Evolutionary conservation across 1,140 invertebrate species (phyloP), one percentile per base, ranked within the genome.

Genomic region (Cryptotermes secundus): DNA sequence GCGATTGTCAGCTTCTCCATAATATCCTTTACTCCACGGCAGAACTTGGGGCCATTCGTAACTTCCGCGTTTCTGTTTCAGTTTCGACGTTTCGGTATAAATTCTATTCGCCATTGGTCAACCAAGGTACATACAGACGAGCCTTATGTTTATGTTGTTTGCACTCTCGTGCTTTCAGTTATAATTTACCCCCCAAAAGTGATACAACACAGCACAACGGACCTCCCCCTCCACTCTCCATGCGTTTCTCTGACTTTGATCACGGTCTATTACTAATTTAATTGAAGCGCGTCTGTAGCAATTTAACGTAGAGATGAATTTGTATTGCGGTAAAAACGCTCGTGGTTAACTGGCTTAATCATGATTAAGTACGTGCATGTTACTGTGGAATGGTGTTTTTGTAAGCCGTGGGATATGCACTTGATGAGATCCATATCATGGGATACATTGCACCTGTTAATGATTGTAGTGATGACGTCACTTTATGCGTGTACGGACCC

Each of bases 381-480:
- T 31, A 72, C n/a, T 31, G 26, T 12, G 14, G 59, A 31, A n/a
- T 31, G 59, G 59, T 72, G 59, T 72, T 72, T 72, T 72, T 72
- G 59, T 72, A 72, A 31, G 59, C 59, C 59, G 59, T n/a, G 59
- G 59, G 59, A 72, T 72, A 72, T 72, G 59, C 59, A 9, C n/a
- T 72, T 72, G 59, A 72, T 72, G 59, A 72, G 59, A 31, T 26
- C 59, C 59, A 72, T 72, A 72, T 31, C 59, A 72, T 72, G 59
- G 59, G 59, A 72, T 72, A 72, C 59, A 72, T 14, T 72, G 59
- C 59, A 72, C 59, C 59, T 72, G 59, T 72, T 72, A 72, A 72
- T 72, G 59, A 72, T 72, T 72, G 59, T 72, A 72, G 59, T 31
- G 59, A 72, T 72, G 59, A 72, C 59, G 59, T 72, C 59, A 72